phyloP scores from a whole-genome alignment of 1,140 invertebrate species.

The Drosophila tropicalis region DNA sequence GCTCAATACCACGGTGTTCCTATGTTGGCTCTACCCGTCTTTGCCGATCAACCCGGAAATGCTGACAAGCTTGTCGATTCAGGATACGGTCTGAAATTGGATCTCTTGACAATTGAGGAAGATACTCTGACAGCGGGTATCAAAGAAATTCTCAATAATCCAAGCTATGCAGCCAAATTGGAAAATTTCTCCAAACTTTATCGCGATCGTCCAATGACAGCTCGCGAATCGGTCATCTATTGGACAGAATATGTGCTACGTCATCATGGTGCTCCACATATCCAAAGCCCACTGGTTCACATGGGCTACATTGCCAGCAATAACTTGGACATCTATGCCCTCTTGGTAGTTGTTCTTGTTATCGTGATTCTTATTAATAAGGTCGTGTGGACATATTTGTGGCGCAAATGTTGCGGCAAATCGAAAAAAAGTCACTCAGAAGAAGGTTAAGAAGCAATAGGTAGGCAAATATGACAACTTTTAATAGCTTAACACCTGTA shows the following conservation, averaged over 20 bases:
- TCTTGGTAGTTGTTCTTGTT: slow-evolving; percentile 37
- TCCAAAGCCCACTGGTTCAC: slow-evolving; percentile 80
- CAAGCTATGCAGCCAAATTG: slow-evolving; percentile 58
- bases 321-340: slow-evolving; percentile 61
- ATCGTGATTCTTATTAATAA: slow-evolving; percentile 42
- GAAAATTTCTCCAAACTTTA: slow-evolving; percentile 68
- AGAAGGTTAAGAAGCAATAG: slow-evolving; percentile 67
- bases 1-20: slow-evolving; percentile 89
- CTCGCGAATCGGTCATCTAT: slow-evolving; percentile 65
- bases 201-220: slow-evolving; percentile 70
- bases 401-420: slow-evolving; percentile 44
- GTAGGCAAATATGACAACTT: background rate
- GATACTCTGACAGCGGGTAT: slow-evolving; percentile 64
- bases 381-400: slow-evolving; percentile 53
- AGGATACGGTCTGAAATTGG: slow-evolving; percentile 84
- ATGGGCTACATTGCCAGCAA: slow-evolving; percentile 58
- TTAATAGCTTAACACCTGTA: slow-evolving; percentile 16
- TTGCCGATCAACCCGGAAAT: slow-evolving; percentile 87
- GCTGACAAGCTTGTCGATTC: slow-evolving; percentile 82
- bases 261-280: slow-evolving; percentile 83
- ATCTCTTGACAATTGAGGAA: slow-evolving; percentile 76
- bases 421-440: slow-evolving; percentile 43
- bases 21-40: slow-evolving; percentile 88
- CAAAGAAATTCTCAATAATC: slow-evolving; percentile 64
- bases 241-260: slow-evolving; percentile 83